Conservation (phyloP, 2,797 vertebrate species). For the Taeniopygia guttata region DNA sequence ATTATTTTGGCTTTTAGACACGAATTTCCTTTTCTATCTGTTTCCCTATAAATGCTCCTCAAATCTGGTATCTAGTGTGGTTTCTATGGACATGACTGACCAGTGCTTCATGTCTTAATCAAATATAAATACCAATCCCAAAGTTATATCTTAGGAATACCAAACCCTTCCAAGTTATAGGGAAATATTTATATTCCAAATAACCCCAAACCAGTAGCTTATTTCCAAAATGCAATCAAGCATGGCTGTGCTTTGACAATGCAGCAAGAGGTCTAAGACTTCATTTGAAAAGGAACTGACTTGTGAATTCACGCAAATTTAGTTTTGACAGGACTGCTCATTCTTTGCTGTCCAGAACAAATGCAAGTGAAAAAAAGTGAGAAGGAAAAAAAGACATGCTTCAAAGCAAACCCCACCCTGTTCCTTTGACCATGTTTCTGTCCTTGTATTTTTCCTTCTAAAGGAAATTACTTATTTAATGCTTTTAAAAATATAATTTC, state of each 20-base stretch:
- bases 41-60: background rate
- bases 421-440: accelerated
- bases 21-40: background rate
- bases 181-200: background rate
- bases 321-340: background rate
- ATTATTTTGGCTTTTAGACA: background rate
- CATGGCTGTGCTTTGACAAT: background rate
- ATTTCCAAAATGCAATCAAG: background rate
- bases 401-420: background rate
- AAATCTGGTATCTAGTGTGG: background rate
- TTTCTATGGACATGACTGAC: background rate
- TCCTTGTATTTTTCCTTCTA: background rate
- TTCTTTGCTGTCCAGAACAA: background rate
- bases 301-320: background rate
- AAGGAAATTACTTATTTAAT: background rate
- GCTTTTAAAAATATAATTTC: background rate
- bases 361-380: background rate
- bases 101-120: background rate
- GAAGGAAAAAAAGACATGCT: background rate
- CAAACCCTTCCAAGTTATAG: background rate
- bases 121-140: background rate
- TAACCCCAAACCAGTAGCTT: background rate
- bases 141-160: background rate
- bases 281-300: background rate
- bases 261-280: background rate